Evolutionary conservation across 2,797 vertebrate genomes (phyloP).

Genomic region (Garrulus glandarius): DNA sequence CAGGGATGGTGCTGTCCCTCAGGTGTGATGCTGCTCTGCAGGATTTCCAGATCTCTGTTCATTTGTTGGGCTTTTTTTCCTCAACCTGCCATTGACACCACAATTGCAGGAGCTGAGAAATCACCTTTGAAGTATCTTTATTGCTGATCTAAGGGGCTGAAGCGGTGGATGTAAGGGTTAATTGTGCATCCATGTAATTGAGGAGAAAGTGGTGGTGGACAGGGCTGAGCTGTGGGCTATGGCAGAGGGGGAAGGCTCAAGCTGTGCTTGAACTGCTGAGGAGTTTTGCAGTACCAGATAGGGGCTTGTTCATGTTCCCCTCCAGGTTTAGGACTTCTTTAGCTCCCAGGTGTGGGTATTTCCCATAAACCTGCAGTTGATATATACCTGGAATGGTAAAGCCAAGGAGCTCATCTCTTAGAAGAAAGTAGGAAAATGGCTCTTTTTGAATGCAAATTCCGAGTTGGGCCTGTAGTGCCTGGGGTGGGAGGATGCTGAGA

Average conservation of each 20-base stretch:
- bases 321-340: background rate
- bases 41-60: background rate
- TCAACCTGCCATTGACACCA: background rate
- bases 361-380: background rate
- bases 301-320: background rate
- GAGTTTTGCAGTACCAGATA: background rate
- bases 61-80: background rate
- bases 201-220: background rate
- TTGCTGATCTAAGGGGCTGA: background rate
- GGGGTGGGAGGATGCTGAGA: background rate
- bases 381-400: background rate
- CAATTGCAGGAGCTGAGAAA: background rate
- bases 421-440: background rate
- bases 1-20: background rate
- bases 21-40: fast-evolving
- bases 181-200: background rate
- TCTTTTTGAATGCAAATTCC: background rate
- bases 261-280: background rate
- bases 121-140: background rate
- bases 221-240: background rate
- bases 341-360: background rate
- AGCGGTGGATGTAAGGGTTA: background rate
- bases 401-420: background rate
- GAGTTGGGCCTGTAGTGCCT: background rate
- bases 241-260: background rate